phyloP scores from a whole-genome alignment of 2,113 vertebrate species.

The Paramormyrops kingsleyae region DNA sequence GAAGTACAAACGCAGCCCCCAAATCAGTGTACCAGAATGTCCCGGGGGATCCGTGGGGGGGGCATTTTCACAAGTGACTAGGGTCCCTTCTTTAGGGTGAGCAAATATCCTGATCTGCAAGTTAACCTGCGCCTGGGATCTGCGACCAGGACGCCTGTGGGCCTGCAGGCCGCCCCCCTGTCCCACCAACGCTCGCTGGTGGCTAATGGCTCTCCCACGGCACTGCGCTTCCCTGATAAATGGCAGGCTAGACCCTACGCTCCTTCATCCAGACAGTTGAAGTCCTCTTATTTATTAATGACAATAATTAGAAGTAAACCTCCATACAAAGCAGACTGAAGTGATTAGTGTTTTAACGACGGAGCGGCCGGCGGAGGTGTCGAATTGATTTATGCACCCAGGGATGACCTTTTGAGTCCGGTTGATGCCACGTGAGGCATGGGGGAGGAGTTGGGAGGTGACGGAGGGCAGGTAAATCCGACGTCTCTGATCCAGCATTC shows the following conservation, averaged over 20 bases:
- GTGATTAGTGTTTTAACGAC: constrained; percentile 67
- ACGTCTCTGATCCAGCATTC: neutral
- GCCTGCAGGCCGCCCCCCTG: neutral
- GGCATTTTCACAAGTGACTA: constrained; percentile 22
- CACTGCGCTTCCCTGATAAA: constrained; percentile 50
- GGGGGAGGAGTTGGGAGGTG: constrained; percentile 39
- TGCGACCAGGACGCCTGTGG: neutral
- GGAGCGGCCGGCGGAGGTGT: constrained; percentile 51
- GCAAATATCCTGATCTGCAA: neutral
- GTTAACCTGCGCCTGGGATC: neutral
- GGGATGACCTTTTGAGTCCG: constrained; percentile 64
- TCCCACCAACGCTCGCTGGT: neutral
- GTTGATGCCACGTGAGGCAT: constrained; percentile 47
- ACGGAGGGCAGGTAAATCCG: constrained; percentile 37
- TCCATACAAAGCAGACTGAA: constrained; percentile 53
- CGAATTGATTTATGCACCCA: constrained; percentile 62
- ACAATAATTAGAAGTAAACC: constrained; percentile 65
- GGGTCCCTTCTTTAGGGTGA: neutral
- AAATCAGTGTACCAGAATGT: constrained; percentile 57
- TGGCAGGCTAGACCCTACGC: constrained; percentile 46
- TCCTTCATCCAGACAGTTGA: constrained; percentile 43
- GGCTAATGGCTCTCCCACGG: constrained; percentile 16
- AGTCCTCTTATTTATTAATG: constrained; percentile 60
- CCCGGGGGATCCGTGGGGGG: constrained; percentile 43
- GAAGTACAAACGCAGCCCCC: constrained; percentile 55